Percentiles rank a stretch among this genome's conserved stretches.
Conservation (phyloP, 2,888 invertebrate species). For the Carpatolechia fugitivella region DNA sequence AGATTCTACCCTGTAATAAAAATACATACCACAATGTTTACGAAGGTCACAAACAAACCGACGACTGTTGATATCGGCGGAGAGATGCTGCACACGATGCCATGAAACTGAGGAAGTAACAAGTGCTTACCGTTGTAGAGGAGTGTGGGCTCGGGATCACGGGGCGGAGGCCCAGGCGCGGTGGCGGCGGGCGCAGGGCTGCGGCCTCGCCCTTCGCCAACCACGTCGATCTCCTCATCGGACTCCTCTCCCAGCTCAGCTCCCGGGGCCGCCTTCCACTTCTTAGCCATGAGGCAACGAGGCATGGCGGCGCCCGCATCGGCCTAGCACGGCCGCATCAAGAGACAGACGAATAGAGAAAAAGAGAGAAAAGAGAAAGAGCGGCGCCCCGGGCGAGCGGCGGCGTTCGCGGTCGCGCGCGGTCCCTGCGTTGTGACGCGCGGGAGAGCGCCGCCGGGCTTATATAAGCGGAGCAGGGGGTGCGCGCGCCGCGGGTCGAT, state of each 20-base stretch:
- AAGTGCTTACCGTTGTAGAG: slow-evolving; percentile 85
- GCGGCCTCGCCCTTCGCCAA: slow-evolving; percentile 85
- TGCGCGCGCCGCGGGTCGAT: slow-evolving; percentile 72
- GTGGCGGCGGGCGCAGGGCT: slow-evolving; percentile 76
- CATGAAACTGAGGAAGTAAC: no score
- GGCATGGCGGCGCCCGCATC: slow-evolving; percentile 87
- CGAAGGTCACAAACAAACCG: background rate
- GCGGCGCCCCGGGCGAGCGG: slow-evolving; percentile 77
- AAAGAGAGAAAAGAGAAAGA: slow-evolving; percentile 77
- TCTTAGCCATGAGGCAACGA: slow-evolving; percentile 97
- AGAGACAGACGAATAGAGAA: slow-evolving; percentile 77
- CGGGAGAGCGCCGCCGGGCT: slow-evolving; percentile 60
- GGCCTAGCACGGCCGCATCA: slow-evolving; percentile 76
- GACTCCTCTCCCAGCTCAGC: slow-evolving; percentile 81
- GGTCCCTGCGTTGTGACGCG: slow-evolving; percentile 78
- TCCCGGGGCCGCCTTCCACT: slow-evolving; percentile 89
- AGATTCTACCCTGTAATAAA: no score
- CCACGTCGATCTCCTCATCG: slow-evolving; percentile 92
- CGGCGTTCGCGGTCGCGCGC: slow-evolving; percentile 66
- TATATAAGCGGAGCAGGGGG: slow-evolving; percentile 65
- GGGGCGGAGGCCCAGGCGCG: slow-evolving; percentile 85
- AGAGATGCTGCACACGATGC: no score
- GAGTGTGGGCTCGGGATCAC: slow-evolving; percentile 84
- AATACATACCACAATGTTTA: background rate
- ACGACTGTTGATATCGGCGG: background rate